phyloP scores from a whole-genome alignment of 2,113 vertebrate genomes.

The Brienomyrus longianalis region DNA sequence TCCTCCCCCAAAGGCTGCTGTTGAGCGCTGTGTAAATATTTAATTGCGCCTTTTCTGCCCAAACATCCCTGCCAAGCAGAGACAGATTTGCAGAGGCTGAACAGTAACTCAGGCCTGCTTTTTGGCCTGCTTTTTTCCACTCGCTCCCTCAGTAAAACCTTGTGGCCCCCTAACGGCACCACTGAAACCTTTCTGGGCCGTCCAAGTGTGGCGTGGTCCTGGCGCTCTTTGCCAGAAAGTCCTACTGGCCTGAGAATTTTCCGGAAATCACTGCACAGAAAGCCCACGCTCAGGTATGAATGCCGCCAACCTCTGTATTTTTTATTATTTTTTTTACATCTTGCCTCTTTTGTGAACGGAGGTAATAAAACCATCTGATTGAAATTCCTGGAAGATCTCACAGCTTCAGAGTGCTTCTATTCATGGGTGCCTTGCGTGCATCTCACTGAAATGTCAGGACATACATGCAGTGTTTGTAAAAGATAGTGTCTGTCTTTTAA shows the following conservation, averaged over 20 bases:
- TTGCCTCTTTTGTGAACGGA: not conserved
- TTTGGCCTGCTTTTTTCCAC: not conserved
- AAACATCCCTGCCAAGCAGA: conserved; percentile 23
- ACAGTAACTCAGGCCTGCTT: conserved; percentile 38
- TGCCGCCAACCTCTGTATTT: not conserved
- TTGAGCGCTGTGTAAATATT: conserved; percentile 50
- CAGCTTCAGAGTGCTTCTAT: not conserved
- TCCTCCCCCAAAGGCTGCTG: conserved; percentile 35
- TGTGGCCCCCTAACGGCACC: not conserved
- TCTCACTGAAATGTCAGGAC: not conserved
- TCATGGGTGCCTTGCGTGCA: not conserved
- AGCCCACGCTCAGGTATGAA: not conserved
- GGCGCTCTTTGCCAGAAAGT: not conserved
- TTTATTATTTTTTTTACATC: not conserved
- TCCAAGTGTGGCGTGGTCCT: not conserved
- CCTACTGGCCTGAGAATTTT: not conserved
- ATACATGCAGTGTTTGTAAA: not conserved
- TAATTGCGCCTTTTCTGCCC: conserved; percentile 41
- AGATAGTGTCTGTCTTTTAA: not conserved
- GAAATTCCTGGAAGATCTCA: not conserved
- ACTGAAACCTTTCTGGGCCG: not conserved
- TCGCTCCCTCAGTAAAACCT: not conserved
- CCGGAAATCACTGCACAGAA: not conserved
- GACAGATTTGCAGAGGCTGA: conserved; percentile 42
- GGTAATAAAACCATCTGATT: not conserved